Evolutionary conservation across 2,797 vertebrate species (phyloP).

Genomic region (Channallabes apus): DNA sequence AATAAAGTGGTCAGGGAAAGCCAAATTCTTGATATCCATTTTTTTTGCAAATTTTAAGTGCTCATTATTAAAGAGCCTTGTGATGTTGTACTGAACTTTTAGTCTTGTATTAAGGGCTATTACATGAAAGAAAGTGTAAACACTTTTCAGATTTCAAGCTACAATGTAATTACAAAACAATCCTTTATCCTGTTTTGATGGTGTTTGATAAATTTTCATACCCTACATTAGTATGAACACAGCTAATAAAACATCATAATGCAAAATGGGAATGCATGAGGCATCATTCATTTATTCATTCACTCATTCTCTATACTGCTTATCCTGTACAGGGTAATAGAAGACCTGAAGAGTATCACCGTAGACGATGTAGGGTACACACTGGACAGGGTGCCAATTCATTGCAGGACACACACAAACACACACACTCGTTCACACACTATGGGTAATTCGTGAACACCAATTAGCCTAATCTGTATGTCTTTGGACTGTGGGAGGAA

Average conservation of each 20-base stretch:
- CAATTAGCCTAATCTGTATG: no score
- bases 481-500: no score
- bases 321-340: no score
- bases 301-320: no score
- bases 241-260: neutral
- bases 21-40: neutral
- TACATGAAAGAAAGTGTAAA: neutral
- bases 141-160: neutral
- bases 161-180: neutral
- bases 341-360: no score
- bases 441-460: no score
- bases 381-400: no score
- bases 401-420: no score
- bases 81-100: neutral
- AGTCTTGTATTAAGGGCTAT: neutral
- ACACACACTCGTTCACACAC: no score
- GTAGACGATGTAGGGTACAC: no score
- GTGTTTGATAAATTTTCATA: neutral
- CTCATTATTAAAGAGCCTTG: neutral
- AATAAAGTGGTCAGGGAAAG: neutral
- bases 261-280: neutral
- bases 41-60: neutral
- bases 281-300: neutral
- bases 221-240: neutral
- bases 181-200: neutral